phyloP scores from a whole-genome alignment of 2,888 invertebrate genomes.

The Caenorhabditis uteleia region DNA sequence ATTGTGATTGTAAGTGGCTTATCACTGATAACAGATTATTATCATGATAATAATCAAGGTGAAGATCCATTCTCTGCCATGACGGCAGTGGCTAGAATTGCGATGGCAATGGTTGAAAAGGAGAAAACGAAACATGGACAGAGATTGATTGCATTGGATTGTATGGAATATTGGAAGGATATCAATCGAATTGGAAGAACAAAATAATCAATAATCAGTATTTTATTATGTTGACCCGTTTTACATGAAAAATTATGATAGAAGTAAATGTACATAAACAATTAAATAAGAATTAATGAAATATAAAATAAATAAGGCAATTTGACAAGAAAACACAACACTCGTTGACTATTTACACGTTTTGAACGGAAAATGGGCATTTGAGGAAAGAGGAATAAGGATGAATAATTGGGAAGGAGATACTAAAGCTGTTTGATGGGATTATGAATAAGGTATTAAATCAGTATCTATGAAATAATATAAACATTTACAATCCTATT shows the following conservation, averaged over 20 bases:
- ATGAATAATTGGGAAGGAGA: no score
- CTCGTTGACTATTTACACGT: not conserved
- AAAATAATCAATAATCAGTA: no score
- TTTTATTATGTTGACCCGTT: no score
- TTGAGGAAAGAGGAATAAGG: no score
- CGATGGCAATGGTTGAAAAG: conserved; percentile 21
- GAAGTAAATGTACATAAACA: not conserved
- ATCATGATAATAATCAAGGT: conserved; percentile 4
- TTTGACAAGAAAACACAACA: not conserved
- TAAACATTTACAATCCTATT: conserved; percentile 8
- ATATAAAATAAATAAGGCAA: not conserved
- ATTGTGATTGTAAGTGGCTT: conserved; percentile 29
- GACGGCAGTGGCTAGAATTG: conserved; percentile 31
- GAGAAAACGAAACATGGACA: conserved; percentile 9
- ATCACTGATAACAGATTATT: not conserved
- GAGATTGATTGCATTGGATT: conserved; percentile 22
- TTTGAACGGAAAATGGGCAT: not conserved
- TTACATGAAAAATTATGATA: not conserved
- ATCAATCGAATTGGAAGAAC: conserved; percentile 11
- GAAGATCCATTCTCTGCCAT: conserved; percentile 35
- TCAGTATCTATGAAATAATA: no score
- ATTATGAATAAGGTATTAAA: no score
- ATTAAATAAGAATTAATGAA: not conserved
- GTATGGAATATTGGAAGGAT: conserved; percentile 19
- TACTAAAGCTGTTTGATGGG: no score